Evolutionary conservation across 2,797 vertebrate genomes (phyloP).

Genomic region (Anisognathus igniventris): DNA sequence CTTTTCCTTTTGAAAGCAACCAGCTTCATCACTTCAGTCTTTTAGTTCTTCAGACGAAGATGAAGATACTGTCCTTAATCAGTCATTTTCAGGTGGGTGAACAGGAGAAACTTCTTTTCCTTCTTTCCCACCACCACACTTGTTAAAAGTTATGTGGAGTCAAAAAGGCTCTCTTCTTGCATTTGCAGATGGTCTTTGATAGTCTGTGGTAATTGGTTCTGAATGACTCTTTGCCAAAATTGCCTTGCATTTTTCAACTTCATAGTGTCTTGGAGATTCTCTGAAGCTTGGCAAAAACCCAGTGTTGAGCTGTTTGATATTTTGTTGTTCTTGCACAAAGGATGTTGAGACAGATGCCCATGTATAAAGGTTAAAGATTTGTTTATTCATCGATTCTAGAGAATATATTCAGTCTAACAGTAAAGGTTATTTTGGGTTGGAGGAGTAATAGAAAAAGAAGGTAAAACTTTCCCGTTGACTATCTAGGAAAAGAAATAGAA

Average conservation of each 20-base stretch:
- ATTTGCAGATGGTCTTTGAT: neutral
- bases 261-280: fast-evolving
- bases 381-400: neutral
- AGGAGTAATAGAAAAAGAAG: neutral
- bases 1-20: conserved; percentile 56
- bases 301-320: neutral
- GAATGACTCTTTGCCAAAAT: neutral
- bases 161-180: neutral
- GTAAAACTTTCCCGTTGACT: neutral
- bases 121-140: fast-evolving
- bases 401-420: neutral
- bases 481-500: neutral
- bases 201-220: neutral
- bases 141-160: neutral
- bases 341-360: neutral
- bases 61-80: conserved; percentile 61
- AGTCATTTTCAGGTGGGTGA: conserved; percentile 72
- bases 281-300: neutral
- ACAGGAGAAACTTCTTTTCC: neutral
- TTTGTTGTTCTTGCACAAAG: neutral
- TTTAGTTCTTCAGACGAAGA: conserved; percentile 77
- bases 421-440: neutral
- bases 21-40: conserved; percentile 71
- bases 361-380: neutral
- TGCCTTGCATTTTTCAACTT: neutral